phyloP scores from a whole-genome alignment of 1,140 invertebrate species.

The Dreissena polymorpha region DNA sequence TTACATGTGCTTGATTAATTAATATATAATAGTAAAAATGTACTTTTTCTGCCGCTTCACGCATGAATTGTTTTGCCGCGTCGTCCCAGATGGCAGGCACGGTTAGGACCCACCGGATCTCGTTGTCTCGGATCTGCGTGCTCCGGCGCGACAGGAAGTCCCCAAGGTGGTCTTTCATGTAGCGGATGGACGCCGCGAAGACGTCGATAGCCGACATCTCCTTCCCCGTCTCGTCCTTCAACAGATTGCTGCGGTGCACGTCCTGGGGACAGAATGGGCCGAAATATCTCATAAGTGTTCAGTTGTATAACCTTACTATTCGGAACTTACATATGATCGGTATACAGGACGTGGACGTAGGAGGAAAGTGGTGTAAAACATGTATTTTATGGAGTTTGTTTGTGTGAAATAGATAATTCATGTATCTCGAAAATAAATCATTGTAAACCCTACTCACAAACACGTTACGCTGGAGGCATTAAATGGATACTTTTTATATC shows the following conservation, averaged over 20 bases:
- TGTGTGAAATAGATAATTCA: not conserved
- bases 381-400: not conserved
- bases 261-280: not conserved
- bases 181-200: constrained; percentile 27
- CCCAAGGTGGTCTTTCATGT: constrained; percentile 26
- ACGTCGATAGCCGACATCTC: constrained; percentile 26
- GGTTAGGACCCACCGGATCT: constrained; percentile 40
- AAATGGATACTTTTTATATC: not conserved
- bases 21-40: not conserved
- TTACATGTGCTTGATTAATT: not conserved
- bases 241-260: constrained; percentile 7
- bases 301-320: no score
- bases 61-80: constrained; percentile 43
- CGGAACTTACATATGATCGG: no score
- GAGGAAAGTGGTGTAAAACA: not conserved
- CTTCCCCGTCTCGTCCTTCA: constrained; percentile 22
- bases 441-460: no score
- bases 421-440: no score
- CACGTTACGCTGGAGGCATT: no score
- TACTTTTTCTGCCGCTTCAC: constrained; percentile 28
- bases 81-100: constrained; percentile 49
- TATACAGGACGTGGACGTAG: not conserved
- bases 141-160: not conserved
- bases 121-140: not conserved
- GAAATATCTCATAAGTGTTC: no score